Evolutionary conservation across 2,113 vertebrate species (phyloP).

Genomic region (Stomatorhinus ivindoensis): DNA sequence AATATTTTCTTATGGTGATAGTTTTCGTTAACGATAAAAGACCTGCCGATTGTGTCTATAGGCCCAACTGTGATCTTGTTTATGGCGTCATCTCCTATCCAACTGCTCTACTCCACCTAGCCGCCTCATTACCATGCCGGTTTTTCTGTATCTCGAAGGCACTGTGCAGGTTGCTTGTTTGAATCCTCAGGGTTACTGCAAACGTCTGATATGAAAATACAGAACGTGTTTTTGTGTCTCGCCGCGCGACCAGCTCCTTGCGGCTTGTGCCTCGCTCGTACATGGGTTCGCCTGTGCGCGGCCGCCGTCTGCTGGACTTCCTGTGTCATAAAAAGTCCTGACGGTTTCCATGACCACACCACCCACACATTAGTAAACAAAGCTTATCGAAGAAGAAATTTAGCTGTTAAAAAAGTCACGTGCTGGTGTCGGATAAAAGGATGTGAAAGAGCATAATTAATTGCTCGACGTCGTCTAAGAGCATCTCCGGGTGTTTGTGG

Average conservation of each 20-base stretch:
- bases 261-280: background rate
- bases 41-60: background rate
- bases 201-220: background rate
- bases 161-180: background rate
- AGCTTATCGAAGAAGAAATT: background rate
- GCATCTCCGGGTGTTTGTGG: background rate
- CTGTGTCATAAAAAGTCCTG: slow-evolving; percentile 11
- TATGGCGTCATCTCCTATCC: background rate
- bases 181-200: background rate
- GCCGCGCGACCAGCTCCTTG: background rate
- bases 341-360: background rate
- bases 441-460: background rate
- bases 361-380: background rate
- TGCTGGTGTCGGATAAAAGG: background rate
- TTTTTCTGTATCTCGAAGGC: background rate
- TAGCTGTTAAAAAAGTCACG: background rate
- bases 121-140: background rate
- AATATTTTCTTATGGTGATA: background rate
- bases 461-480: background rate
- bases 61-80: background rate
- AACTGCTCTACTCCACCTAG: background rate
- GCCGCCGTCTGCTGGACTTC: slow-evolving; percentile 12
- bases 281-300: background rate
- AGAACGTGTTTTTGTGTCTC: background rate
- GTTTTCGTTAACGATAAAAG: background rate